phyloP scores from a whole-genome alignment of 1,140 invertebrate species.

The Megalopta genalis region DNA sequence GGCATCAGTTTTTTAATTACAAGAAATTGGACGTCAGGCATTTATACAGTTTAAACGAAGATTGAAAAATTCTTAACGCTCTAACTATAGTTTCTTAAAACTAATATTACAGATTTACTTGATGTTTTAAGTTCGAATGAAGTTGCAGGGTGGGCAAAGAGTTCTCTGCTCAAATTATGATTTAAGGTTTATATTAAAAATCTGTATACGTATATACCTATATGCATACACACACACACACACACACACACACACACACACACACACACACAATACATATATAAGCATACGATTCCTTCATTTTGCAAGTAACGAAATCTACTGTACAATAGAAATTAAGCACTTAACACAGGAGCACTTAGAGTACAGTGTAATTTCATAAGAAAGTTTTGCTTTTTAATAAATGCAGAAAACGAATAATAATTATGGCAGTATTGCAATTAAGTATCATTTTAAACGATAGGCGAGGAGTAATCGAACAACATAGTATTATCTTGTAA shows the following conservation, averaged over 20 bases:
- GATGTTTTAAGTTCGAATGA: slow-evolving; percentile 49
- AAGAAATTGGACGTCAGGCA: slow-evolving; percentile 74
- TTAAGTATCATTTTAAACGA: slow-evolving; percentile 10
- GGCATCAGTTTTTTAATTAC: slow-evolving; percentile 76
- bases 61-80: slow-evolving; percentile 52
- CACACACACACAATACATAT: slow-evolving; percentile 20
- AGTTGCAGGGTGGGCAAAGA: slow-evolving; percentile 48
- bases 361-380: slow-evolving; percentile 50
- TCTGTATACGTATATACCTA: slow-evolving; percentile 20
- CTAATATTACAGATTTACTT: slow-evolving; percentile 50
- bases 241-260: slow-evolving; percentile 18
- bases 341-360: slow-evolving; percentile 62
- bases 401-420: slow-evolving; percentile 62
- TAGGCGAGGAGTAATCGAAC: background rate
- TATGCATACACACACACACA: slow-evolving; percentile 25
- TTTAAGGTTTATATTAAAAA: slow-evolving; percentile 56
- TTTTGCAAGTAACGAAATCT: slow-evolving; percentile 60
- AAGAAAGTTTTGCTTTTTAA: slow-evolving; percentile 64
- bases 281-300: slow-evolving; percentile 52
- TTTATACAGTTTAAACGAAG: slow-evolving; percentile 57
- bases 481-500: slow-evolving; percentile 9
- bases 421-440: slow-evolving; percentile 45
- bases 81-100: slow-evolving; percentile 47
- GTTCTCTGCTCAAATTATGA: slow-evolving; percentile 54
- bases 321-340: slow-evolving; percentile 75